Percentiles rank a stretch among this genome's conserved stretches.
phyloP scores from a whole-genome alignment of 2,113 vertebrate species.

The Onychorhynchus coronatus region DNA sequence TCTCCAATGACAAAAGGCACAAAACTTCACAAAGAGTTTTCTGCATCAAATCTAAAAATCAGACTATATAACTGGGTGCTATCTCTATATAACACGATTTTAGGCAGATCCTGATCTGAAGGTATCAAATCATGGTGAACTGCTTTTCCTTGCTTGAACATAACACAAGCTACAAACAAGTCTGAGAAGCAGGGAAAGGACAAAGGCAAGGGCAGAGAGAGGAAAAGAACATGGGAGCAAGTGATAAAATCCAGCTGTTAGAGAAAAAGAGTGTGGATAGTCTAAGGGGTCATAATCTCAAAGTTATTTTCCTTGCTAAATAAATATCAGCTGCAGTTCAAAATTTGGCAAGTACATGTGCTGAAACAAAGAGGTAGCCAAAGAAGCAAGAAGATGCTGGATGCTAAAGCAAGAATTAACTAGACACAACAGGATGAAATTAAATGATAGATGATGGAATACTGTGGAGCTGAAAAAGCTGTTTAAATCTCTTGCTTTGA shows the following conservation, averaged over 20 bases:
- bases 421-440: not conserved
- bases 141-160: not conserved
- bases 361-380: not conserved
- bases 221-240: not conserved
- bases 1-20: not conserved
- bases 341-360: not conserved
- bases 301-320: not conserved
- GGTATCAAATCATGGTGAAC: not conserved
- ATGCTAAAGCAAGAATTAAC: not conserved
- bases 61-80: not conserved
- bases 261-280: not conserved
- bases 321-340: not conserved
- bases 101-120: not conserved
- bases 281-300: not conserved
- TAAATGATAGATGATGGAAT: not conserved
- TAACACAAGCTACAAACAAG: not conserved
- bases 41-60: not conserved
- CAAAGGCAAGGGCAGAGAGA: not conserved
- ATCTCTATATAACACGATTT: not conserved
- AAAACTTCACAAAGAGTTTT: not conserved
- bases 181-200: not conserved
- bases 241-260: not conserved
- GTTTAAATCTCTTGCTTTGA: not conserved
- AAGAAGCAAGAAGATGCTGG: not conserved
- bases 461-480: not conserved